Evolutionary conservation across 2,113 vertebrate genomes (phyloP), one percentile per base, ranked within the genome.

Genomic region (Eonycteris spelaea): DNA sequence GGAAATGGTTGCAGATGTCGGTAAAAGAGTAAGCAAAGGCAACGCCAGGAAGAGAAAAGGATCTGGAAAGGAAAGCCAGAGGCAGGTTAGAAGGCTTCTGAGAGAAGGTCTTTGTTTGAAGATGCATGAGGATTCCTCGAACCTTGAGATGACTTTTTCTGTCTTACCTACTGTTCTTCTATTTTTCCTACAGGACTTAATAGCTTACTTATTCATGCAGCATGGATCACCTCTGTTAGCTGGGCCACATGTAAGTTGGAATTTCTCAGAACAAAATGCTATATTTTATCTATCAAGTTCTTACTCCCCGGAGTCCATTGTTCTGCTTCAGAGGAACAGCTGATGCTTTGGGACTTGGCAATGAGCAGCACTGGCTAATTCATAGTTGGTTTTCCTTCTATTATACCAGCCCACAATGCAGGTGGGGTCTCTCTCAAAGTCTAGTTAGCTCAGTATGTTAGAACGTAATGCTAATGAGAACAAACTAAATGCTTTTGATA

Each of bases 121-220:
- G 68, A 45, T 26, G 14, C 5, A 24, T 15, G 16, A 82, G 21
- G 68, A 14, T 6, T 82, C 38, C 65, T 78, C 38, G 21, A 51
- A 53, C 7, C 33, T n/a, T 45, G 19, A 30, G 8, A 22, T 68
- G 79, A 35, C 22, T 18, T 82, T 26, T 1, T 3, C 14, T 26
- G 10, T 40, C 48, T 63, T 61, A 57, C 15, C 48, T 68, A n/a
- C 87, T 38, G 21, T 0, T 53, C 4, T 75, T 21, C 15, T n/a
- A 19, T 68, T 73, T 70, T 74, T 43, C 15, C 61, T 38, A 19
- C 4, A 30, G 24, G 4, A 38, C 10, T 59, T 35, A 7, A 51
- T 24, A 61, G 57, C 40, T 88, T 71, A 35, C n/a, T 86, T 95
- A 19, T 74, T 73, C 57, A 75, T 74, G 75, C 19, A 48, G n/a